phyloP scores from a whole-genome alignment of 1,140 invertebrate genomes.

The Steinernema khuongi region DNA sequence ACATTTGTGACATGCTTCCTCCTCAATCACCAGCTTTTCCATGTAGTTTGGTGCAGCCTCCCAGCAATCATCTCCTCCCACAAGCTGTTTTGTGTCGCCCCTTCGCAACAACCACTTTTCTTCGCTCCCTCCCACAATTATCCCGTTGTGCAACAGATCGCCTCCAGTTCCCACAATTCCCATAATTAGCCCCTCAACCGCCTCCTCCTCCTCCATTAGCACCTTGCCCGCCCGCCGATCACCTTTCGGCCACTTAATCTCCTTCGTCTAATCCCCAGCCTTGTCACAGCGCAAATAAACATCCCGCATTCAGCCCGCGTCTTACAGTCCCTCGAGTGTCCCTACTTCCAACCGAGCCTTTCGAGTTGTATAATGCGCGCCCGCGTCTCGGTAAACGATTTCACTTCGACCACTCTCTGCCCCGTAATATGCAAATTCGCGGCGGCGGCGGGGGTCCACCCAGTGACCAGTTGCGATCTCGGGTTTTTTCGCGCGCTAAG shows the following conservation, averaged over 20 bases:
- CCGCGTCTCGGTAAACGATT: neutral
- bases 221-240: neutral
- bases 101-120: too few relatives aligned
- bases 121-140: neutral
- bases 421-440: neutral
- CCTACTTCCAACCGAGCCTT: neutral
- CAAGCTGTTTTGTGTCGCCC: too few relatives aligned
- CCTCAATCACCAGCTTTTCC: too few relatives aligned
- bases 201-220: neutral
- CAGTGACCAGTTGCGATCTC: neutral
- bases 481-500: neutral
- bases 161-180: neutral
- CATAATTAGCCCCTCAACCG: neutral
- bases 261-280: neutral
- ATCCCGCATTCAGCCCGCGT: neutral
- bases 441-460: too few relatives aligned
- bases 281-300: conserved; percentile 10
- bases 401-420: neutral
- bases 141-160: conserved; percentile 9
- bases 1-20: too few relatives aligned
- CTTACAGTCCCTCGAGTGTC: neutral
- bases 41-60: too few relatives aligned
- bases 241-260: neutral
- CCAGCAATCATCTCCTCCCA: too few relatives aligned
- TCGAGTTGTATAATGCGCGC: conserved; percentile 3